Conservation (phyloP, 2,888 invertebrate species). For the Uropetala carovei region DNA sequence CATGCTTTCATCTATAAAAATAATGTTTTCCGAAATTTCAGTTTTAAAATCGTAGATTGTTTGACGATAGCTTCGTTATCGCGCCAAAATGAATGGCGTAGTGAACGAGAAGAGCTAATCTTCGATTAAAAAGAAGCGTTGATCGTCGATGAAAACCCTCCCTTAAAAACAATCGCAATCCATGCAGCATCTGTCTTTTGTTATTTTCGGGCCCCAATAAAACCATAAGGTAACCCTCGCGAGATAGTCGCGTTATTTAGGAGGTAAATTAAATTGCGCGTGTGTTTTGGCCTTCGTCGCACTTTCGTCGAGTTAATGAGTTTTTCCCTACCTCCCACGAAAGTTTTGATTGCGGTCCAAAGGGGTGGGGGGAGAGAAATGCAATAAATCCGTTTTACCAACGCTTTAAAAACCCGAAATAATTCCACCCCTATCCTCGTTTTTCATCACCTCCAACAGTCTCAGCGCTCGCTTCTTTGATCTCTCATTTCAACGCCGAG, state of each 20-base stretch:
- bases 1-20: too few relatives aligned
- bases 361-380: not conserved
- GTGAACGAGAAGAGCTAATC: too few relatives aligned
- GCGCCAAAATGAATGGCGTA: too few relatives aligned
- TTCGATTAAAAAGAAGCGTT: too few relatives aligned
- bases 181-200: not conserved
- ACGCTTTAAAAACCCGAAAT: not conserved
- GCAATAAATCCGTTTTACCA: slow-evolving; percentile 3
- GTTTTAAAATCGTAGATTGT: too few relatives aligned
- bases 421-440: not conserved
- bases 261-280: not conserved
- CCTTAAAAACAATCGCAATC: not conserved
- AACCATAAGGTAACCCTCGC: not conserved
- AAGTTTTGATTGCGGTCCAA: slow-evolving; percentile 33
- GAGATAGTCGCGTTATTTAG: not conserved
- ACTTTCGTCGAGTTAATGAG: slow-evolving; percentile 24
- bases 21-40: too few relatives aligned
- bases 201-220: not conserved
- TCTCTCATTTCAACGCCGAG: not conserved
- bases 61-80: too few relatives aligned
- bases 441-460: not conserved
- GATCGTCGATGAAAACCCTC: too few relatives aligned
- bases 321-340: slow-evolving; percentile 14
- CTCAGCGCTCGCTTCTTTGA: not conserved
- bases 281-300: not conserved